Base-by-base conservation (phyloP, 2,888 invertebrate genomes). In the Leptinotarsa rubiginosa region DNA sequence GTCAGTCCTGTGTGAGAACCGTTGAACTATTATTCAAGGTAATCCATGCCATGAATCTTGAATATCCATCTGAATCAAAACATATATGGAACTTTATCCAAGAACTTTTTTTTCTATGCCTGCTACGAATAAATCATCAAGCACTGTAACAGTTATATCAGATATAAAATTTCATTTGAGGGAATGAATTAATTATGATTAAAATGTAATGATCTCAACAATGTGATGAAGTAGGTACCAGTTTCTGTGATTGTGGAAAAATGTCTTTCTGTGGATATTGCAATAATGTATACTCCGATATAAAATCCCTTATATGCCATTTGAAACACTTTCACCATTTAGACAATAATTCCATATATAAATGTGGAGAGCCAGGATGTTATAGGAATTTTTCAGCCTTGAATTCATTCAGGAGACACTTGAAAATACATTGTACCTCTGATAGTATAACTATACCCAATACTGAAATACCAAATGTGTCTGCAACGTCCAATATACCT, bases 41-140 rank as follows among this genome's bases (percentile, higher is more conserved):
- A 16, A 68, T 70, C 41, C 71, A 75, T 66, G 70, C 69, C 15
- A 47, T 73, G 62, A 70, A 69, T 31, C 64, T 73, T 22, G 77
- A 75, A 50, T 75, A 73, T 59, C 72, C 75, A 49, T 41, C n/a
- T n/a, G 75, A 75, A 65, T 72, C 41, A 54, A 69, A 74, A 69
- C 73, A 70, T 54, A 50, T 31, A 20, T 70, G 69, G 62, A 15
- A 49, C 49, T 49, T 49, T 49, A 13, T 49, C 49, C 49, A 49
- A 49, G 49, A 49, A 49, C 13, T 49, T 49, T 49, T 49, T 49
- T 49, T 49, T 49, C 49, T 49, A 49, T 49, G 49, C 15, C 49
- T 49, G 49, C 49, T 49, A 49, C 2, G 49, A 49, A 15, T 49
- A 15, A 49, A 49, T 49, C 49, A 49, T 49, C 49, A 49, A 49